phyloP scores from a whole-genome alignment of 2,888 invertebrate species.

The Cheiracanthium punctorium region DNA sequence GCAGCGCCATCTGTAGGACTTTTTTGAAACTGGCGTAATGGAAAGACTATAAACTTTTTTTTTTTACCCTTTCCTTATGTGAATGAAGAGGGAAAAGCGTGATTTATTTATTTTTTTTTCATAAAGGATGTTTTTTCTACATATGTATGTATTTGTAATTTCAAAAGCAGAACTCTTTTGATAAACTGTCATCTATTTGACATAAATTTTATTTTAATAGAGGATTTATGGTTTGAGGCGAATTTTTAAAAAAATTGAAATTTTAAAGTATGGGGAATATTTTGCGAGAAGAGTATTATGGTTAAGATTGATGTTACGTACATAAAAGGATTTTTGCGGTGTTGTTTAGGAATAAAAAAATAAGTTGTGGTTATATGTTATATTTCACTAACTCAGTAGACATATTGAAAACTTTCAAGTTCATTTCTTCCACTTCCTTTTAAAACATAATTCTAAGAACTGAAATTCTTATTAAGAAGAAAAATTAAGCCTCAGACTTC shows the following conservation, averaged over 20 bases:
- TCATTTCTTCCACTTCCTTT: too few relatives aligned
- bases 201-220: slow-evolving; percentile 60
- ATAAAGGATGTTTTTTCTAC: slow-evolving; percentile 1
- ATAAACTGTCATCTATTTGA: slow-evolving; percentile 56
- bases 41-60: slow-evolving; percentile 1
- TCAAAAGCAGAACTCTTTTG: slow-evolving; percentile 42
- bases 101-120: slow-evolving; percentile 7
- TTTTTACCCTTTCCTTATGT: neutral
- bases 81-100: neutral
- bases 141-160: slow-evolving; percentile 12
- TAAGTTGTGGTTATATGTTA: neutral
- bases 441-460: too few relatives aligned
- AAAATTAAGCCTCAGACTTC: too few relatives aligned
- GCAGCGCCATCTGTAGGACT: slow-evolving; percentile 51
- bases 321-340: neutral
- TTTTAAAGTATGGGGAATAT: too few relatives aligned
- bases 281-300: neutral
- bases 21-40: slow-evolving; percentile 34
- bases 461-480: too few relatives aligned
- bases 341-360: neutral
- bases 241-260: neutral
- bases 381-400: too few relatives aligned
- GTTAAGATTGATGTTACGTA: neutral
- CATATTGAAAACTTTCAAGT: too few relatives aligned
- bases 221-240: neutral